Percentiles rank a stretch among this genome's conserved stretches.
phyloP scores from a whole-genome alignment of 1,140 invertebrate genomes.

The Heliothis subflexa region DNA sequence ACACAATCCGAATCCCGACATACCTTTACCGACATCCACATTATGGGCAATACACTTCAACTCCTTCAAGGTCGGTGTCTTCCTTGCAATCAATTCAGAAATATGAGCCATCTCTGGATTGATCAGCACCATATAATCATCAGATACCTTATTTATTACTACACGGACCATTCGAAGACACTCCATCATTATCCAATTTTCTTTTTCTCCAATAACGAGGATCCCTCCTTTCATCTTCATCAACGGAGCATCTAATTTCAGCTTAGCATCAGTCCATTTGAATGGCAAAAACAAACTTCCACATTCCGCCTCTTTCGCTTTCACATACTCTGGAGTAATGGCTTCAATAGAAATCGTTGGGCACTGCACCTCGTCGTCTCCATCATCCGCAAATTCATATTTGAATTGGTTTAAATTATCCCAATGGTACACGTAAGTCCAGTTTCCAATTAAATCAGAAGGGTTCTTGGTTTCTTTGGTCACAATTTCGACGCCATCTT shows the following conservation, averaged over 20 bases:
- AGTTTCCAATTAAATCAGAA: not conserved
- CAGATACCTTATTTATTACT: not conserved
- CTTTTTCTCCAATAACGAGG: not conserved
- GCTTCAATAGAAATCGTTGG: not conserved
- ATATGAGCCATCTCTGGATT: slow-evolving; percentile 3
- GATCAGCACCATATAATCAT: slow-evolving; percentile 5
- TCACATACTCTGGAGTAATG: not conserved
- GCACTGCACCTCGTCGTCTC: not conserved
- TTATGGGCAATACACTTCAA: slow-evolving; percentile 27
- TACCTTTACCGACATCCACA: not conserved
- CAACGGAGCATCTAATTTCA: not conserved
- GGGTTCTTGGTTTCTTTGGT: not conserved
- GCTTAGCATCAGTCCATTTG: not conserved
- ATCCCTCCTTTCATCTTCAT: slow-evolving; percentile 2
- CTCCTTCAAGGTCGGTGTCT: not conserved
- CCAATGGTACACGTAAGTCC: slow-evolving; percentile 8
- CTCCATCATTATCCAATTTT: slow-evolving; percentile 12
- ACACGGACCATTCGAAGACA: slow-evolving; percentile 2
- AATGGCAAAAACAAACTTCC: not conserved
- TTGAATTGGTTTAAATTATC: slow-evolving; percentile 4
- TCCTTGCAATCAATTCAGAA: slow-evolving; percentile 9
- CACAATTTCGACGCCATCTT: not conserved
- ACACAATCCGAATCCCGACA: slow-evolving; percentile 6
- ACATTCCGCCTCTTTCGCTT: not conserved
- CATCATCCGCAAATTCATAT: not conserved